Percentiles rank a stretch among this genome's conserved stretches.
phyloP scores from a whole-genome alignment of 2,888 invertebrate species.

The Nemapogon koenigi region DNA sequence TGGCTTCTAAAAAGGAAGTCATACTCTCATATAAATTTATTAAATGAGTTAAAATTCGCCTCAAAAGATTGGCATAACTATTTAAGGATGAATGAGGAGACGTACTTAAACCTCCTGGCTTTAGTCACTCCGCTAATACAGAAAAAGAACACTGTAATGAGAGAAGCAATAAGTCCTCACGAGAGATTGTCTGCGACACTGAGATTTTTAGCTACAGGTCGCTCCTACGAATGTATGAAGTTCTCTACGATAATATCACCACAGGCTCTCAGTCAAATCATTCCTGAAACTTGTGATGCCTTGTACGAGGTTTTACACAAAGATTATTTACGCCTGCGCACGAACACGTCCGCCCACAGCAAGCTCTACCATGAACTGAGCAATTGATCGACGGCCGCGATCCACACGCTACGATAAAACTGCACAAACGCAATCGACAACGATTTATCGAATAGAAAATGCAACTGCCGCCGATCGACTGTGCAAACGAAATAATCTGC shows the following conservation, averaged over 20 bases:
- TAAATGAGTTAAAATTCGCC: conserved; percentile 15
- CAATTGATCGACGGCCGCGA: no score
- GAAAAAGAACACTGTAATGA: conserved; percentile 20
- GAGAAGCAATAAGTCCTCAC: conserved; percentile 19
- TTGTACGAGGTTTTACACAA: conserved; percentile 19
- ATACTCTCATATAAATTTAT: conserved; percentile 13
- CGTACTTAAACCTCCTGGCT: conserved; percentile 14
- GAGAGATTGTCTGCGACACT: conserved; percentile 20
- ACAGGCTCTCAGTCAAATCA: conserved; percentile 20
- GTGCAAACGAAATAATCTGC: no score
- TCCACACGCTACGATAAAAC: no score
- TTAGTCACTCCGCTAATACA: conserved; percentile 16
- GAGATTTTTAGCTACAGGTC: conserved; percentile 22
- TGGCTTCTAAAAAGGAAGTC: conserved; percentile 16
- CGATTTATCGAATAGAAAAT: no score
- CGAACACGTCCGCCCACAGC: no score
- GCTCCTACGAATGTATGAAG: conserved; percentile 22
- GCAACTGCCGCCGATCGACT: no score
- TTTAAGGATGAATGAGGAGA: conserved; percentile 8
- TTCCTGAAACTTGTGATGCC: conserved; percentile 22
- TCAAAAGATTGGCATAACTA: conserved; percentile 9
- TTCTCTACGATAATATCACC: conserved; percentile 22
- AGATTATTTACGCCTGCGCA: conserved; percentile 3
- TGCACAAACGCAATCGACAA: no score
- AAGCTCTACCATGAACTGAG: no score